phyloP scores from a whole-genome alignment of 2,113 vertebrate genomes.

The Gymnobelideus leadbeateri region DNA sequence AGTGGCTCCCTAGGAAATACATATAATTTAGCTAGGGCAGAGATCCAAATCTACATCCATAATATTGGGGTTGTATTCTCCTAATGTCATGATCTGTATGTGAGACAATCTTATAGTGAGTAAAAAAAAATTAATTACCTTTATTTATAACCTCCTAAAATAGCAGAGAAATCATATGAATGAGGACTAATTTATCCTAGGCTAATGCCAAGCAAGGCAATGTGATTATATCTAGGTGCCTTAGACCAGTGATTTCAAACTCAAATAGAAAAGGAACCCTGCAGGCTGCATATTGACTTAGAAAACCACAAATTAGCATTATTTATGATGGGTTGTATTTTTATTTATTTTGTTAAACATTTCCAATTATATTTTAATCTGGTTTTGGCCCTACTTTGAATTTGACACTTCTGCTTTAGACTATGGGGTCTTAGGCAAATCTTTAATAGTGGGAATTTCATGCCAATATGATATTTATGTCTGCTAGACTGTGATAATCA shows the following conservation, averaged over 20 bases:
- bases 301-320: not conserved
- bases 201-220: not conserved
- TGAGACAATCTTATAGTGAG: not conserved
- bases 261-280: not conserved
- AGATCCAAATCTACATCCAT: not conserved
- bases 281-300: not conserved
- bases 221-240: not conserved
- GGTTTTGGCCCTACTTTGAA: not conserved
- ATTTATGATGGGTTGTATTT: not conserved
- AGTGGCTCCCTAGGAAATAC: too few species aligned
- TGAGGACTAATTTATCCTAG: not conserved
- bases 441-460: not conserved
- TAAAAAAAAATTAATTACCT: not conserved
- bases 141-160: not conserved
- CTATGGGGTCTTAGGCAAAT: not conserved
- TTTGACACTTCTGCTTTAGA: not conserved
- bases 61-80: not conserved
- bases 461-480: not conserved
- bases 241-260: not conserved
- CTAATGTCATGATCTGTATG: not conserved
- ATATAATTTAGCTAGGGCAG: too few species aligned
- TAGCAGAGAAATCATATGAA: not conserved
- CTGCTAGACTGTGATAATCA: not conserved
- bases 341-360: not conserved
- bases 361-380: not conserved